These are phyloP conservation scores for Umimayanthus kanabou DNA, from an alignment of 92 coral and sea anemone genomes.

Conservation along the genomic window DNA sequence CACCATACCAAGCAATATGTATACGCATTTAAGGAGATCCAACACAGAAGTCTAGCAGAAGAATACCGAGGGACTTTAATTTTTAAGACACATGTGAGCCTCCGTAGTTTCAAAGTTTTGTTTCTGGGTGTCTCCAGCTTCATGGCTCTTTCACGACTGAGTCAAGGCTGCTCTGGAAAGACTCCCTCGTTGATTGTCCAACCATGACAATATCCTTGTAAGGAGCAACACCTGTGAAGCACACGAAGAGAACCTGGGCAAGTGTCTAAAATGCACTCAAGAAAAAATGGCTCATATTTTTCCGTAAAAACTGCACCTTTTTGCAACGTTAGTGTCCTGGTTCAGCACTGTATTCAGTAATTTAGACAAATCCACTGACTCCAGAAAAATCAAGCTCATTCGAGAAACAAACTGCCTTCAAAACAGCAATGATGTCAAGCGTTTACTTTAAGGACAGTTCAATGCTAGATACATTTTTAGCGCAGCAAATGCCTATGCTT, in stretches of 20 bases:
- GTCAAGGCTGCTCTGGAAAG: slow-evolving; percentile 28
- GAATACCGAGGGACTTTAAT: slow-evolving; percentile 14
- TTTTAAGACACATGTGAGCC: slow-evolving; percentile 36
- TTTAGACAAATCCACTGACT: slow-evolving; percentile 28
- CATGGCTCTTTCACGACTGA: slow-evolving; percentile 33
- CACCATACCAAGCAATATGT: too few relatives aligned
- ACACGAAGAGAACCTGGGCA: slow-evolving; percentile 19
- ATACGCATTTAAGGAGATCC: too few relatives aligned
- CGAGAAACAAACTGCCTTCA: slow-evolving; percentile 16
- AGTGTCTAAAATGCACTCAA: slow-evolving; percentile 13
- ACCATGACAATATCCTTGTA: slow-evolving; percentile 42
- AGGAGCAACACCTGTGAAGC: slow-evolving; percentile 27
- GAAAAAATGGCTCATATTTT: slow-evolving; percentile 6
- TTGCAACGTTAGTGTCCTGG: slow-evolving; percentile 39
- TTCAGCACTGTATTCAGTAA: slow-evolving; percentile 36
- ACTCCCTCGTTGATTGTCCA: slow-evolving; percentile 27
- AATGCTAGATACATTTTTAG: too few relatives aligned
- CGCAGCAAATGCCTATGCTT: too few relatives aligned
- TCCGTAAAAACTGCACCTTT: slow-evolving; percentile 25
- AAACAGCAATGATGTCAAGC: too few relatives aligned
- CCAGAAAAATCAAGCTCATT: slow-evolving; percentile 13
- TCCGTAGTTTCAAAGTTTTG: slow-evolving; percentile 32
- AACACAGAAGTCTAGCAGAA: not conserved
- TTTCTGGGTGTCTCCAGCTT: slow-evolving; percentile 42
- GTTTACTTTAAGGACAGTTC: too few relatives aligned